phyloP scores from a whole-genome alignment of 2,888 invertebrate genomes.

The Acronicta aceris region DNA sequence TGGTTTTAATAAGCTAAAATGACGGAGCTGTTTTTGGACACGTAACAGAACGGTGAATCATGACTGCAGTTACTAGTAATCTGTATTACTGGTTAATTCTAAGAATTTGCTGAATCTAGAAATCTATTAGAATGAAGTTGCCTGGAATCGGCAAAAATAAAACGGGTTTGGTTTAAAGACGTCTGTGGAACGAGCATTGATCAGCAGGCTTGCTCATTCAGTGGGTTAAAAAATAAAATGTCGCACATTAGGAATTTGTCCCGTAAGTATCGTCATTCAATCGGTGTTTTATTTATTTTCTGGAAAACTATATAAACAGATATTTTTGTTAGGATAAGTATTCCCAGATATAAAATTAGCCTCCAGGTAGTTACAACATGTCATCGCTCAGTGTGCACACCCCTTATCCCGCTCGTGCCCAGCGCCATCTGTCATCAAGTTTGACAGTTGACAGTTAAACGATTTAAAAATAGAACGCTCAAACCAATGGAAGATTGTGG shows the following conservation, averaged over 20 bases:
- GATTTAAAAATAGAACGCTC: slow-evolving; percentile 80
- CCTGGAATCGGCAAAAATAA: too few species aligned
- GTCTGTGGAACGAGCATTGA: too few species aligned
- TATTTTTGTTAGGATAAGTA: background rate
- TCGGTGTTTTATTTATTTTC: too few species aligned
- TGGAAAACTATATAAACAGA: too few species aligned
- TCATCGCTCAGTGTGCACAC: slow-evolving; percentile 25
- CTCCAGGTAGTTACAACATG: too few species aligned
- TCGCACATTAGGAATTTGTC: too few species aligned
- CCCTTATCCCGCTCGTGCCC: slow-evolving; percentile 57
- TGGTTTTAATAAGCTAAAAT: slow-evolving; percentile 18
- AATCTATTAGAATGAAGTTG: background rate
- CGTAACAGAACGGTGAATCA: slow-evolving; percentile 15
- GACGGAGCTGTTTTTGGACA: slow-evolving; percentile 16
- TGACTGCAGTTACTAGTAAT: slow-evolving; percentile 1
- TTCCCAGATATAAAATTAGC: too few species aligned
- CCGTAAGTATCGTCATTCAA: too few species aligned
- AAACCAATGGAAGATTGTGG: slow-evolving; percentile 26
- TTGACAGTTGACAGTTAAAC: slow-evolving; percentile 84
- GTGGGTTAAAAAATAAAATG: too few species aligned
- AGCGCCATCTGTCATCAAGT: slow-evolving; percentile 86
- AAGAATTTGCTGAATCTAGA: slow-evolving; percentile 1
- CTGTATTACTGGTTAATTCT: slow-evolving; percentile 5
- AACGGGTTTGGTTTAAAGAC: too few species aligned
- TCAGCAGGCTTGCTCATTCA: too few species aligned